A percentile compares a stretch with the other conserved stretches of the same genome.
phyloP scores from a whole-genome alignment of 2,797 vertebrate species.

The Pagetopsis macropterus region DNA sequence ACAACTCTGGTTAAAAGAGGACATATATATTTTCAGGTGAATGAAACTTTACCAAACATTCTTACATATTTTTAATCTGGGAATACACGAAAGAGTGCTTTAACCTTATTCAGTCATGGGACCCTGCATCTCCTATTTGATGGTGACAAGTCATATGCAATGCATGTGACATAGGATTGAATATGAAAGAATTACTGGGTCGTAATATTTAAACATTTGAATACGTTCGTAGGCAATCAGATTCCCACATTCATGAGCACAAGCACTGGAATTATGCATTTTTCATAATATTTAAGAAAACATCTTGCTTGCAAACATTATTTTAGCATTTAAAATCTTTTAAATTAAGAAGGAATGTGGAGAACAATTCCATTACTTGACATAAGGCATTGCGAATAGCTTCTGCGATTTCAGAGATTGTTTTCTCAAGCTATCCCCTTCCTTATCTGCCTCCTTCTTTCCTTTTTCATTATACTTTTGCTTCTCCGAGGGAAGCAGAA shows the following conservation, averaged over 20 bases:
- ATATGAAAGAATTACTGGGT: neutral
- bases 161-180: no score
- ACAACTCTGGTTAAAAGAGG: no score
- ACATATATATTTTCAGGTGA: no score
- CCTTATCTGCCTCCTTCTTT: neutral
- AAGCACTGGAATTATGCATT: neutral
- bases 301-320: neutral
- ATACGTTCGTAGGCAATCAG: neutral
- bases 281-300: neutral
- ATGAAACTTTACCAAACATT: no score
- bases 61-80: no score
- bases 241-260: neutral
- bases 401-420: neutral
- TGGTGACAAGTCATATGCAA: no score
- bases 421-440: neutral
- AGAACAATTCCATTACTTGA: neutral
- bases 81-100: no score
- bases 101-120: no score
- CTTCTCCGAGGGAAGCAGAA: conserved; percentile 22
- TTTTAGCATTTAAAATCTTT: neutral
- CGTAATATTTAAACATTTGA: neutral
- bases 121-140: no score
- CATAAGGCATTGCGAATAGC: neutral
- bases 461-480: conserved; percentile 23
- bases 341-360: neutral